Conservation (phyloP, 1,140 invertebrate genomes). For the Cataglyphis hispanica region DNA sequence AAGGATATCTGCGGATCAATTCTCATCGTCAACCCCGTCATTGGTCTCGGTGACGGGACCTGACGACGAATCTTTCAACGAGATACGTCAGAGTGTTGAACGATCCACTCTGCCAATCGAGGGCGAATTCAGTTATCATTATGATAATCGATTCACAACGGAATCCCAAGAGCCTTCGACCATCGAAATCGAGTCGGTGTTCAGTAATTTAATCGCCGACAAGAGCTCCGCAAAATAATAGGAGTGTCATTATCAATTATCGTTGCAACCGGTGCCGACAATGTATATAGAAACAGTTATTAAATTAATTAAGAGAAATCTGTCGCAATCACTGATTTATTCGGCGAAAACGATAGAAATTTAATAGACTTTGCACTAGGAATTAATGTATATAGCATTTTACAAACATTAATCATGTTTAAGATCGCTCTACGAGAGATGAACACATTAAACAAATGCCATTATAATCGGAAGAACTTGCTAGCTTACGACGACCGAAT, state of each 20-base stretch:
- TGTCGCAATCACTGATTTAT: conserved; percentile 15
- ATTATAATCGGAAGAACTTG: conserved; percentile 19
- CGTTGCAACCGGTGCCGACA: conserved; percentile 7
- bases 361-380: background rate
- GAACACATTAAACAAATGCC: conserved; percentile 21
- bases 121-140: conserved; percentile 77
- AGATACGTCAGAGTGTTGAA: conserved; percentile 79
- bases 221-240: conserved; percentile 50
- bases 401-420: conserved; percentile 37
- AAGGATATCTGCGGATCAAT: conserved; percentile 76
- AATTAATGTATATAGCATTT: conserved; percentile 48
- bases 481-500: conserved; percentile 27
- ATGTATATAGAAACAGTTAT: conserved; percentile 60
- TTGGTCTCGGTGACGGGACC: background rate
- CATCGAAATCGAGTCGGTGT: conserved; percentile 85
- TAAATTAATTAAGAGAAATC: conserved; percentile 23
- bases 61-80: conserved; percentile 74
- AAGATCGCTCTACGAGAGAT: conserved; percentile 22
- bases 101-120: conserved; percentile 84
- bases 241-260: background rate
- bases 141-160: conserved; percentile 78
- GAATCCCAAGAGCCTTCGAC: conserved; percentile 84
- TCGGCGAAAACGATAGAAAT: background rate
- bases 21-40: conserved; percentile 27
- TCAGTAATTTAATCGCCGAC: conserved; percentile 81